Evolutionary conservation across 1,140 invertebrate genomes (phyloP).

Genomic region (Carposina sasakii): DNA sequence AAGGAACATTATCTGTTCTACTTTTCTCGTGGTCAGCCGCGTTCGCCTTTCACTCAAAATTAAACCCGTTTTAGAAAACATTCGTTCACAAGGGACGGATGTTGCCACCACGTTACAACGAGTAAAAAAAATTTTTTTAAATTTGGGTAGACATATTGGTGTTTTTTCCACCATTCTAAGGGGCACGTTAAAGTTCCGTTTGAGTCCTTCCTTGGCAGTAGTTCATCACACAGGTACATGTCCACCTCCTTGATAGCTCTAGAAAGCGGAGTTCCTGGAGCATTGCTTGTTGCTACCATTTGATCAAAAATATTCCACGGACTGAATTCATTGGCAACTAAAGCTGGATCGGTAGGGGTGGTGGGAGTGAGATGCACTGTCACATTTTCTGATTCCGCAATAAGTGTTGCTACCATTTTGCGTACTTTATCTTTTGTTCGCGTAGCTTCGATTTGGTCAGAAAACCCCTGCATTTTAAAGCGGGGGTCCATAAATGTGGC

Average conservation of each 20-base stretch:
- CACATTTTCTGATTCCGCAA: constrained; percentile 2
- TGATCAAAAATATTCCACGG: constrained; percentile 16
- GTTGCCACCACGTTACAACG: constrained; percentile 28
- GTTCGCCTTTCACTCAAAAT: constrained; percentile 24
- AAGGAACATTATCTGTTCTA: constrained; percentile 22
- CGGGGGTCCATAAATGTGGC: constrained; percentile 29
- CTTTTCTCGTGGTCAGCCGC: constrained; percentile 20
- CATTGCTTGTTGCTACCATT: background rate
- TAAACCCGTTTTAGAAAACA: constrained; percentile 31
- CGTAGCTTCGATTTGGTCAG: constrained; percentile 14
- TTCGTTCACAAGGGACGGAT: constrained; percentile 35
- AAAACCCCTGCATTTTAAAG: constrained; percentile 28
- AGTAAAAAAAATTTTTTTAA: constrained; percentile 20
- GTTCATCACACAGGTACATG: constrained; percentile 17
- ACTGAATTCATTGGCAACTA: background rate
- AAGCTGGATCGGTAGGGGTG: background rate
- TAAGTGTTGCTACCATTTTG: constrained; percentile 11
- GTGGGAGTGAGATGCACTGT: background rate
- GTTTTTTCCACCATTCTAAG: constrained; percentile 27
- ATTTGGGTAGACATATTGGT: constrained; percentile 22
- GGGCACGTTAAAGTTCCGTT: constrained; percentile 17
- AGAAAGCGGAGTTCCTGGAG: too few relatives aligned
- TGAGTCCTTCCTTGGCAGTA: constrained; percentile 12
- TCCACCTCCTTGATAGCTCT: constrained; percentile 22
- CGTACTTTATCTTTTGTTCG: constrained; percentile 20